Conservation (phyloP, 2,113 vertebrate species). For the Mirounga angustirostris region DNA sequence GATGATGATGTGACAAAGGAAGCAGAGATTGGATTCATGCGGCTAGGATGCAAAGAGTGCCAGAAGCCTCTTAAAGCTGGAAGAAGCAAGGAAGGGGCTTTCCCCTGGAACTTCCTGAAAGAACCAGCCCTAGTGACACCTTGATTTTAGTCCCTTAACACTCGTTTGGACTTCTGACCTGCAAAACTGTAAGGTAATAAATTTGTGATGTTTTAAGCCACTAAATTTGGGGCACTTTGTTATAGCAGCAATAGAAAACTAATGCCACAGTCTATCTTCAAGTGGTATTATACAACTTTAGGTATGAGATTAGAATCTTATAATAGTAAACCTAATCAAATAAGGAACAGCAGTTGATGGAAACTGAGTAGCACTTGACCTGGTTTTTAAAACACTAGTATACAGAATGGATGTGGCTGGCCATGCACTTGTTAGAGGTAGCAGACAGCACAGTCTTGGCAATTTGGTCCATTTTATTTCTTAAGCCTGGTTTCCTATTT, state of each 20-base stretch:
- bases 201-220: not conserved
- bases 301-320: not conserved
- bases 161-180: not conserved
- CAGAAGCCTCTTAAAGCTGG: not conserved
- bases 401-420: not conserved
- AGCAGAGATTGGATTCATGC: not conserved
- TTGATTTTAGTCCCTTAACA: not conserved
- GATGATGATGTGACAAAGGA: not conserved
- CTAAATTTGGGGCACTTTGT: not conserved
- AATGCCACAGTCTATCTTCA: not conserved
- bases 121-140: not conserved
- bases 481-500: conserved; percentile 2
- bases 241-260: not conserved
- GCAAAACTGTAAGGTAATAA: not conserved
- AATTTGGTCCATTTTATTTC: conserved; percentile 25
- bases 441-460: not conserved
- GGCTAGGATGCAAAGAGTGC: not conserved
- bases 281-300: not conserved
- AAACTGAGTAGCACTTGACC: conserved; percentile 22
- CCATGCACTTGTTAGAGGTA: not conserved
- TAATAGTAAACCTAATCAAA: conserved; percentile 16
- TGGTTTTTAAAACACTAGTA: conserved; percentile 15
- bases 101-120: not conserved
- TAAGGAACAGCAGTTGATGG: not conserved
- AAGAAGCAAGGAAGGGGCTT: not conserved